A percentile compares a stretch with the other conserved stretches of the same genome.
Evolutionary conservation across 2,113 vertebrate genomes (phyloP).

Genomic region (Puffinus mauretanicus): DNA sequence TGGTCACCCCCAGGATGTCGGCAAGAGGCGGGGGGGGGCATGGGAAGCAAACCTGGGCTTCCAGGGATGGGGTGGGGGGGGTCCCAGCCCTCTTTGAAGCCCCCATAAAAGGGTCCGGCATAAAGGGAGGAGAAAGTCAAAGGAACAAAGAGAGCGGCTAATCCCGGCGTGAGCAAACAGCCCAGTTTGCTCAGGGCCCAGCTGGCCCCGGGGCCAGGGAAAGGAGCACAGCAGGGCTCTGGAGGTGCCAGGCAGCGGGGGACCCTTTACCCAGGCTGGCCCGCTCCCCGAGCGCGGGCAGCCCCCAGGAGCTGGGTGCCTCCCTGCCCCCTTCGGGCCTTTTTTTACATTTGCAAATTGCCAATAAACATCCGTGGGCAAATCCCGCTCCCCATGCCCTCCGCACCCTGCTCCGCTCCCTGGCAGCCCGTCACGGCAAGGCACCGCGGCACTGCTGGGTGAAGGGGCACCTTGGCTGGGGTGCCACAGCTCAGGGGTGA

Average conservation of each 20-base stretch:
- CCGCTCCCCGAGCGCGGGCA: not conserved
- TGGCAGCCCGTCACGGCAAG: not conserved
- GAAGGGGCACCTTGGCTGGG: accelerated
- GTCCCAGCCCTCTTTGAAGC: conserved; percentile 53
- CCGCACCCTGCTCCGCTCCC: not conserved
- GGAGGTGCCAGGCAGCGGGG: not conserved
- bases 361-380: conserved; percentile 70
- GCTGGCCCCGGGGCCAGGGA: conserved; percentile 14
- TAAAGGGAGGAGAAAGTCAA: conserved; percentile 64
- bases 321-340: not conserved
- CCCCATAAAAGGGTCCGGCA: conserved; percentile 35
- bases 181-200: conserved; percentile 44
- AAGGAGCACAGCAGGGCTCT: conserved; percentile 8
- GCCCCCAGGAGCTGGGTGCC: not conserved
- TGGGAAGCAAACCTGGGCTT: not conserved
- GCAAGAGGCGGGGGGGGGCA: not conserved
- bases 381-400: conserved; percentile 44
- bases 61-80: not conserved
- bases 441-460: not conserved
- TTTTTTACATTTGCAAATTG: conserved; percentile 65
- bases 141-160: conserved; percentile 59
- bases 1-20: not conserved
- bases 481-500: too few relatives aligned
- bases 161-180: conserved; percentile 60
- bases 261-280: not conserved